Evolutionary conservation across 2,113 vertebrate genomes (phyloP), one percentile per base, ranked within the genome.

Genomic region (Triplophysa dalaica): DNA sequence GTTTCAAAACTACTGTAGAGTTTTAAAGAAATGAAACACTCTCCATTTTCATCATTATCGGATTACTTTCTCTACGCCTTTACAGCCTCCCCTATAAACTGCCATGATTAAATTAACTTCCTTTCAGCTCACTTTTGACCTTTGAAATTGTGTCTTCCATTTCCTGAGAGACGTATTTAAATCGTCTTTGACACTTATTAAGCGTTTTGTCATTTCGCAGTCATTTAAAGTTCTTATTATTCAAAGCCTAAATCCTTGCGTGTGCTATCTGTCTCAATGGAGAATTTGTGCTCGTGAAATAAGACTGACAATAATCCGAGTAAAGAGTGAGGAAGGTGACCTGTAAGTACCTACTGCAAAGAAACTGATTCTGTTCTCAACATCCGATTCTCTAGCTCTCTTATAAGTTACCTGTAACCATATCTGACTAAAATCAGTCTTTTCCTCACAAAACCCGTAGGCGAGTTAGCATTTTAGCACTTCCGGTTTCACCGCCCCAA

Each of bases 51-150:
- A 72, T 56, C 22, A 38, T 66, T 69, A 81, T 79, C 76, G 45
- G 62, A 79, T 81, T 79, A 77, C 22, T 21, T 68, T 66, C 43
- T 72, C 38, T 66, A 11, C 50, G 7, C 16, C n/a, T 33, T n/a
- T 56, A 24, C 45, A 26, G 67, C 68, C 38, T 64, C 8, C 60
- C 61, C n/a, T 80, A 69, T 63, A 60, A 79, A 79, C 66, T 58
- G n/a, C 61, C 68, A 16, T 72, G 83, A 79, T 84, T 79, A 19
- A 24, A 67, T 82, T 43, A 72, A 58, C 69, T 29, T 72, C 67
- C 67, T 52, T 70, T 6, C 43, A 70, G 1, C 75, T 82, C 26
- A 41, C 60, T 60, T 79, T 72, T 76, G 77, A 43, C 72, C 78
- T 81, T 84, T 70, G 54, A 58, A 75, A 69, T 58, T 19, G 50